Evolutionary conservation across 2,113 vertebrate species (phyloP).

Genomic region (Todiramphus chloris): DNA sequence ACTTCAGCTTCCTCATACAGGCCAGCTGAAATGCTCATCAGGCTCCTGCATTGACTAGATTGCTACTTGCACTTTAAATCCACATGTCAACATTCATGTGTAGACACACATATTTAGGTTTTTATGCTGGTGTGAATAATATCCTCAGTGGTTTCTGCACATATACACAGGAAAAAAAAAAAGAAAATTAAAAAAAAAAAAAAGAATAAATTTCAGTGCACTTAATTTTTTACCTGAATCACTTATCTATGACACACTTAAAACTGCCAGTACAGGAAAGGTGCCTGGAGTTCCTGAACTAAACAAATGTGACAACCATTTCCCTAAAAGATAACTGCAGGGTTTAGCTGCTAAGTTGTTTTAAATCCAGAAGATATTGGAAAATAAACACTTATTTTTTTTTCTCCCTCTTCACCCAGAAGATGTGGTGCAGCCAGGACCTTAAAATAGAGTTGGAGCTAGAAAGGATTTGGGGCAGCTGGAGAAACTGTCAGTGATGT

Average conservation of each 20-base stretch:
- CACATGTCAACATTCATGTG: not conserved
- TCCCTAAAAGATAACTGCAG: not conserved
- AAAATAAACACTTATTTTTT: not conserved
- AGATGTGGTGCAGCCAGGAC: not conserved
- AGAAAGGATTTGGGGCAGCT: conserved; percentile 5
- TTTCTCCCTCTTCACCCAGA: not conserved
- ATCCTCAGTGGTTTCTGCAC: not conserved
- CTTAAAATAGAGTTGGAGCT: not conserved
- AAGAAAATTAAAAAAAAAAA: not conserved
- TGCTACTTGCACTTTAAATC: not conserved
- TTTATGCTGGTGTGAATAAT: not conserved
- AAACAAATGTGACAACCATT: not conserved
- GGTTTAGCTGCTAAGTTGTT: not conserved
- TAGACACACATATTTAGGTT: not conserved
- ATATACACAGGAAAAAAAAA: no score
- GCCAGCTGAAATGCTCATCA: not conserved
- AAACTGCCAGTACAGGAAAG: not conserved
- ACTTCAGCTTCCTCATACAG: not conserved
- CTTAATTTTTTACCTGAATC: not conserved
- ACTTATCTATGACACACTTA: not conserved
- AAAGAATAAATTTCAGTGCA: not conserved
- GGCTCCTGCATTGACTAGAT: not conserved
- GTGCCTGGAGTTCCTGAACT: not conserved
- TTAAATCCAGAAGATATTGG: not conserved
- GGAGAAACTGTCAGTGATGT: not conserved